Evolutionary conservation across 2,888 invertebrate species (phyloP), one percentile per base, ranked within the genome.

Genomic region (Trachelus stipa): DNA sequence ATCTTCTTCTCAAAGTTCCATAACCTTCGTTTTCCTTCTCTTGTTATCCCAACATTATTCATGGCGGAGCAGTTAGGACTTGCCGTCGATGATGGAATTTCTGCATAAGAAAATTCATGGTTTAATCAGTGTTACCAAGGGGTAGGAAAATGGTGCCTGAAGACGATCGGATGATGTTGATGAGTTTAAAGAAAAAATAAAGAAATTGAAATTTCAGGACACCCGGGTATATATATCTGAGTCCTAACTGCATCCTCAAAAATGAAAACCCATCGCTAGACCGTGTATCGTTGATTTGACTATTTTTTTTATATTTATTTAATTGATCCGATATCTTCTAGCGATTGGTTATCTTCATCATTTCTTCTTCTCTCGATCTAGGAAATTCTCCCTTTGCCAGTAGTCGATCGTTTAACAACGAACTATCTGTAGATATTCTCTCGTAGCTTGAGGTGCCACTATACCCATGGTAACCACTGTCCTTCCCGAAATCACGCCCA

Each of bases 391-490:
- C 79, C 73, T 71, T 12, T 31, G 74, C 71, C 76, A 71, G 71
- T 71, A 71, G 71, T 71, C 71, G 71, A 71, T 75, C 76, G 33
- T 30, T 11, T 74, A 56, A 34, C 69, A 68, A 34, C 69, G 73
- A 68, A 75, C 56, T 73, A 69, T 77, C 56, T 79, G 75, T 80
- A 79, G 80, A 82, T 79, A 78, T 71, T 81, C 77, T 83, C 76
- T 86, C 79, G 85, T 87, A 87, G 87, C 84, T 88, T 88, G 88
- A 89, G 89, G 88, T 90, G 90, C 90, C 91, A 90, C 90, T 90
- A 89, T 90, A 90, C 90, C 89, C 90, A 89, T 88, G 87, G 87
- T 89, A 88, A 87, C 83, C 86, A 85, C 83, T 84, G 85, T 87
- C 85, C 82, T 83, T 87, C 80, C 81, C 85, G 87, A 89, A 88